Evolutionary conservation across 2,113 vertebrate species (phyloP).

Genomic region (Odocoileus virginianus): DNA sequence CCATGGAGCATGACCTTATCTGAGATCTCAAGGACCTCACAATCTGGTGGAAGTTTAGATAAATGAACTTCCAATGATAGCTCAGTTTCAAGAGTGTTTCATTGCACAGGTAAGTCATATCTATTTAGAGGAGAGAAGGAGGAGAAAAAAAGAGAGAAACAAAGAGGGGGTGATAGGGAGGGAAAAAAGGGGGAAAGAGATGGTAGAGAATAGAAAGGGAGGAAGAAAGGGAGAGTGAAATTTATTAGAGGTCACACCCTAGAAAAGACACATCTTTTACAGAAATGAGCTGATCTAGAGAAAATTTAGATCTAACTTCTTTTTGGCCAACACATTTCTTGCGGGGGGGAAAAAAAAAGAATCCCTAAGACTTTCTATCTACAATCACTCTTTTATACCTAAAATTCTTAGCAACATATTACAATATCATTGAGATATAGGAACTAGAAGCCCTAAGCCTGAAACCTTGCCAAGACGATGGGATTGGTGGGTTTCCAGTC

Average conservation of each 20-base stretch:
- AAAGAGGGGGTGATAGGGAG: not conserved
- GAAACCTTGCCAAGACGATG: not conserved
- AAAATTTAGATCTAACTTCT: not conserved
- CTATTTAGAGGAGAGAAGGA: not conserved
- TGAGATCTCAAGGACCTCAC: not conserved
- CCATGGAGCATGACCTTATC: not conserved
- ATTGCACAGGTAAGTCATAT: not conserved
- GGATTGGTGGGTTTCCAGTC: not conserved
- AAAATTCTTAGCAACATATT: not conserved
- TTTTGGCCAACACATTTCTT: not conserved
- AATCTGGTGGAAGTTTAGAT: not conserved
- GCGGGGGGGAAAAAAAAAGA: not conserved
- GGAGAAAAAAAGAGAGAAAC: not conserved
- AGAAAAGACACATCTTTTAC: not conserved
- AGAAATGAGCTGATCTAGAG: not conserved
- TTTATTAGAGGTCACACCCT: not conserved
- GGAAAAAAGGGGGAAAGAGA: not conserved
- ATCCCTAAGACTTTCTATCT: not conserved
- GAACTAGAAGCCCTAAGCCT: not conserved
- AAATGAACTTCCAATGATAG: not conserved
- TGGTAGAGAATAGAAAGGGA: no score
- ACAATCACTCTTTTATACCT: not conserved
- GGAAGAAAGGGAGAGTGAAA: not conserved
- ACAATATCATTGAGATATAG: not conserved
- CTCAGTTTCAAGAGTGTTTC: not conserved